A percentile compares a stretch with the other conserved stretches of the same genome.
These are phyloP conservation scores for Hemitrygon akajei DNA, from an alignment of 2,797 vertebrate species.

Conservation along the genomic window DNA sequence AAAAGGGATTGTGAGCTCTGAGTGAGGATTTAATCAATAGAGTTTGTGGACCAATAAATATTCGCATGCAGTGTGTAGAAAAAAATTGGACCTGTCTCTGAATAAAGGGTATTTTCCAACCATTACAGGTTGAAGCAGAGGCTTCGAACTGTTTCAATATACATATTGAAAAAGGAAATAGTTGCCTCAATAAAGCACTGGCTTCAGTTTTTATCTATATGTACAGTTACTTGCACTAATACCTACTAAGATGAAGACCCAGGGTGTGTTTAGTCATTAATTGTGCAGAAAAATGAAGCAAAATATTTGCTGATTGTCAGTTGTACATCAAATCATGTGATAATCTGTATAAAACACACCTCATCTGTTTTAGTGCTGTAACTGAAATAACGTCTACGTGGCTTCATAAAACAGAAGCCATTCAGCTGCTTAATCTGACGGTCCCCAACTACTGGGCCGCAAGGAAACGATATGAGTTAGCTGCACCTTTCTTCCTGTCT, in stretches of 20 bases:
- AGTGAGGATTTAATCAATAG: not conserved
- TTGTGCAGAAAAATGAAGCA: too few relatives aligned
- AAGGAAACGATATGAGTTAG: too few relatives aligned
- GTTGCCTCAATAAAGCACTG: not conserved
- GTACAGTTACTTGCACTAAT: not conserved
- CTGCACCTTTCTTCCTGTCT: too few relatives aligned
- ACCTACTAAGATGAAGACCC: not conserved
- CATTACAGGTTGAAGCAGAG: not conserved
- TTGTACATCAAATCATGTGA: not conserved
- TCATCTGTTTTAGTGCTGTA: too few relatives aligned
- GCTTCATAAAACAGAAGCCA: not conserved
- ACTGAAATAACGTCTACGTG: not conserved
- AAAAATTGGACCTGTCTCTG: not conserved
- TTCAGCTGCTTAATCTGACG: not conserved
- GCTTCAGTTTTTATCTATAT: not conserved
- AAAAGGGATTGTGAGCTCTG: not conserved
- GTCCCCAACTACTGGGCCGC: too few relatives aligned
- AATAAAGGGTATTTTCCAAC: not conserved
- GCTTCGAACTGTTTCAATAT: not conserved
- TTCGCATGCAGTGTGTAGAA: not conserved
- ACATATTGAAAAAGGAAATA: not conserved
- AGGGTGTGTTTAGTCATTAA: not conserved
- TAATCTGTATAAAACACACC: not conserved
- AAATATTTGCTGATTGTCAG: too few relatives aligned
- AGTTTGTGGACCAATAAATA: not conserved